phyloP scores from a whole-genome alignment of 2,113 vertebrate genomes.

The Anolis sagrei region DNA sequence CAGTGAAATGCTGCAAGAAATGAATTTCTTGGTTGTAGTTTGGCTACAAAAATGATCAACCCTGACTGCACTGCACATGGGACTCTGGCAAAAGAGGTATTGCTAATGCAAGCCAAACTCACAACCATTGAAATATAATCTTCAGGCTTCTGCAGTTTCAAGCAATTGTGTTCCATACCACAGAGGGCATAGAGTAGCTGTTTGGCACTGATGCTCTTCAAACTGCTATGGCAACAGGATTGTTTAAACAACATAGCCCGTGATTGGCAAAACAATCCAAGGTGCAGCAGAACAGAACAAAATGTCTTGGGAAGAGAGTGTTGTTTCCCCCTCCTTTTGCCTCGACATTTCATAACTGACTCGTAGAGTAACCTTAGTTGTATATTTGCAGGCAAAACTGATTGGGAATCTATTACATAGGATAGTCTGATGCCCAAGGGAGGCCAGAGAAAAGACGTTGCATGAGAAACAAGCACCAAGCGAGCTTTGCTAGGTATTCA shows the following conservation, averaged over 20 bases:
- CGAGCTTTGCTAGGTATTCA: not conserved
- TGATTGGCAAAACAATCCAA: constrained; percentile 13
- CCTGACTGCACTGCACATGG: not conserved
- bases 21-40: not conserved
- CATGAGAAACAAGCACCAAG: not conserved
- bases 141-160: constrained; percentile 7
- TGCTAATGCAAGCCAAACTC: not conserved
- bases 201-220: constrained; percentile 4
- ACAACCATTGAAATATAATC: constrained; percentile 28
- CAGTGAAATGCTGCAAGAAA: not conserved
- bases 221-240: constrained; percentile 6
- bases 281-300: constrained; percentile 8
- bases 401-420: not conserved
- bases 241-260: constrained; percentile 15
- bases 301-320: constrained; percentile 22
- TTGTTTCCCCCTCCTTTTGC: not conserved
- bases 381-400: not conserved
- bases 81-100: not conserved
- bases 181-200: constrained; percentile 14
- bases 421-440: not conserved
- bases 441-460: not conserved
- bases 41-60: not conserved
- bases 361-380: not conserved
- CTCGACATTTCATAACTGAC: not conserved
- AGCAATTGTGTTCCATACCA: constrained; percentile 32